Evolutionary conservation across 2,888 invertebrate genomes (phyloP).

Genomic region (Anthophora plumipes): DNA sequence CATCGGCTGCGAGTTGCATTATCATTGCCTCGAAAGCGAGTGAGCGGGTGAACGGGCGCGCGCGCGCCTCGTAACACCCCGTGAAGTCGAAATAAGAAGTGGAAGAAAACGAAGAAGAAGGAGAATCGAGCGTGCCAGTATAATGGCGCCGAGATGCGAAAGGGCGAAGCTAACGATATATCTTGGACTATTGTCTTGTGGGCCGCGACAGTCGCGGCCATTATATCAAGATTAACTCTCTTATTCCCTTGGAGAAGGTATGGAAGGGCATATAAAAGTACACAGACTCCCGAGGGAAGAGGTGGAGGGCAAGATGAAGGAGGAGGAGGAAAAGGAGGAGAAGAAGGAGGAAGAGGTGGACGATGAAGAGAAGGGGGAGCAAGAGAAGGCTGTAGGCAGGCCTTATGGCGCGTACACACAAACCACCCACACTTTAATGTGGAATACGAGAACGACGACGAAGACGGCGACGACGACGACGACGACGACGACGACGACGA

Average conservation of each 20-base stretch:
- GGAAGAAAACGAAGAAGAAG: slow-evolving; percentile 60
- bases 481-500: slow-evolving; percentile 52
- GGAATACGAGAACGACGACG: slow-evolving; percentile 63
- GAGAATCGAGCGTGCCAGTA: slow-evolving; percentile 76
- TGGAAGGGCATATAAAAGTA: slow-evolving; percentile 76
- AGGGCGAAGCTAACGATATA: slow-evolving; percentile 83
- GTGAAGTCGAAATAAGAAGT: slow-evolving; percentile 66
- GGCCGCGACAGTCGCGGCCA: slow-evolving; percentile 84
- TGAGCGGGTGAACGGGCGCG: slow-evolving; percentile 1
- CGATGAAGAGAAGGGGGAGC: slow-evolving; percentile 37
- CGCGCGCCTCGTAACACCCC: slow-evolving; percentile 71
- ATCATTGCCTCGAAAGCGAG: slow-evolving; percentile 68
- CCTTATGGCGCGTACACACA: slow-evolving; percentile 76
- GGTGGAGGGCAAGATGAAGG: slow-evolving; percentile 55
- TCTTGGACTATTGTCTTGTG: slow-evolving; percentile 84
- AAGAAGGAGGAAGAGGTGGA: slow-evolving; percentile 38
- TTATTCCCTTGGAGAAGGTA: slow-evolving; percentile 78
- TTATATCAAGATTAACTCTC: slow-evolving; percentile 84
- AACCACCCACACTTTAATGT: slow-evolving; percentile 68
- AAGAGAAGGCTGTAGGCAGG: slow-evolving; percentile 67
- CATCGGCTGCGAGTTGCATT: slow-evolving; percentile 65
- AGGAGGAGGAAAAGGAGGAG: slow-evolving; percentile 40
- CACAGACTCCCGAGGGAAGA: slow-evolving; percentile 72
- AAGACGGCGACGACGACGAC: slow-evolving; percentile 49
- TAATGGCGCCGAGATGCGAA: slow-evolving; percentile 78